These are phyloP conservation scores for Xenopus petersii DNA, from an alignment of 2,797 vertebrate genomes.

Conservation along the genomic window DNA sequence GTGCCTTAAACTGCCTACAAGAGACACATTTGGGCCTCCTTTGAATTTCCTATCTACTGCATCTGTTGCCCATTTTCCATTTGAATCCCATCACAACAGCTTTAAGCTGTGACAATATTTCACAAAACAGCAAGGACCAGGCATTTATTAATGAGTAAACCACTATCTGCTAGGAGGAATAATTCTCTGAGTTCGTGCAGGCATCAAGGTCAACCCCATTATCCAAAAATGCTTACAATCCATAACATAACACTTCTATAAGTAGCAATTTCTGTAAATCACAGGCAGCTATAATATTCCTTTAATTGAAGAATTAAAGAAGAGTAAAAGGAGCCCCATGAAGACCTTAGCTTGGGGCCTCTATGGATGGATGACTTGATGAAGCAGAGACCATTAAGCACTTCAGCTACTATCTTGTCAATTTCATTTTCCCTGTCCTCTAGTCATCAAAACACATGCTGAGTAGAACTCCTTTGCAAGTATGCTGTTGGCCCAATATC, in stretches of 20 bases:
- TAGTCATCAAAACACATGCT: background rate
- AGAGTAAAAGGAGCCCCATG: too few species aligned
- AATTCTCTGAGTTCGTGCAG: background rate
- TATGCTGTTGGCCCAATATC: constrained; percentile 16
- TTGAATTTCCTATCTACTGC: constrained; percentile 27
- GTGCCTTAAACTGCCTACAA: constrained; percentile 48
- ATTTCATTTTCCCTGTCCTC: background rate
- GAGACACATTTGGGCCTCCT: constrained; percentile 24
- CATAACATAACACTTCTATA: too few species aligned
- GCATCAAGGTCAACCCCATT: too few species aligned
- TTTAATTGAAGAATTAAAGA: too few species aligned
- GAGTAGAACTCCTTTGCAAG: constrained; percentile 10
- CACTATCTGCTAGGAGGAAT: background rate
- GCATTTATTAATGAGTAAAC: constrained; percentile 20
- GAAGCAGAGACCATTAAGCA: background rate
- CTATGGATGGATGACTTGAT: background rate
- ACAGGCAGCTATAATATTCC: too few species aligned
- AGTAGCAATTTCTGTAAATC: too few species aligned
- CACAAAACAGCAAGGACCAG: constrained; percentile 25
- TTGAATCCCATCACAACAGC: constrained; percentile 21
- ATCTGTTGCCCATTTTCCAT: constrained; percentile 32
- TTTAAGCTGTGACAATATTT: background rate
- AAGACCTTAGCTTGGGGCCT: too few species aligned
- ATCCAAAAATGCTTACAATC: too few species aligned
- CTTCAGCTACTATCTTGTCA: background rate